Conservation (phyloP, 2,797 vertebrate species). For the Lagorchestes hirsutus region DNA sequence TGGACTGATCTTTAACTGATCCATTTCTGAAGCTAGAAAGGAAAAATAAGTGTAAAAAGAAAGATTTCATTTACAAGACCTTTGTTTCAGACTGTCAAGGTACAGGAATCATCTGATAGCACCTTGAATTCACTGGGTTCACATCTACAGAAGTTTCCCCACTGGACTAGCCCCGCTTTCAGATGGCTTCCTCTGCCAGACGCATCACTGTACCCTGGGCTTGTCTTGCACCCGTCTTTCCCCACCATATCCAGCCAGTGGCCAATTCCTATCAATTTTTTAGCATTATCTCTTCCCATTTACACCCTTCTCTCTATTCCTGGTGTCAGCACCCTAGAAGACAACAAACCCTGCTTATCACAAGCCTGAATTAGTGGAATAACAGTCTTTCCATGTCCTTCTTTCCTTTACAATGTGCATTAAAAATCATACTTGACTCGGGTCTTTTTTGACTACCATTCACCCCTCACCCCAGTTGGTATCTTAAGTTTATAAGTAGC, state of each 20-base stretch:
- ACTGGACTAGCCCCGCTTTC: not conserved
- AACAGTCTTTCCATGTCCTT: not conserved
- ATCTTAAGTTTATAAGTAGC: not conserved
- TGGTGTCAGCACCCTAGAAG: not conserved
- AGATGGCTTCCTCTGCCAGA: not conserved
- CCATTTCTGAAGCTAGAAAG: conserved; percentile 95
- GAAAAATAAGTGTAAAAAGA: not conserved
- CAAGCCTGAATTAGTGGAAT: not conserved
- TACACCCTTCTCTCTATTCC: not conserved
- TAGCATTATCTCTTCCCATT: not conserved
- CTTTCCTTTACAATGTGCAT: not conserved
- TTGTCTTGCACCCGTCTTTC: not conserved
- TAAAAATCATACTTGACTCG: not conserved
- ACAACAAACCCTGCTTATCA: not conserved
- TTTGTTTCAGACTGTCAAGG: no score
- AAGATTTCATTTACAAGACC: not conserved
- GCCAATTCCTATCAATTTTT: not conserved
- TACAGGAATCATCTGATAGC: not conserved
- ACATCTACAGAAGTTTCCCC: not conserved
- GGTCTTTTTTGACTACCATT: not conserved
- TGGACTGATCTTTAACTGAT: conserved; percentile 94
- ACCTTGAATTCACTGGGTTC: not conserved
- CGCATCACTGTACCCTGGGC: not conserved
- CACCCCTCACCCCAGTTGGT: not conserved
- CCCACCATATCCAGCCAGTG: not conserved